These are phyloP conservation scores for Montipora foliosa DNA, from an alignment of 64 coral and sea anemone genomes.

Conservation along the genomic window DNA sequence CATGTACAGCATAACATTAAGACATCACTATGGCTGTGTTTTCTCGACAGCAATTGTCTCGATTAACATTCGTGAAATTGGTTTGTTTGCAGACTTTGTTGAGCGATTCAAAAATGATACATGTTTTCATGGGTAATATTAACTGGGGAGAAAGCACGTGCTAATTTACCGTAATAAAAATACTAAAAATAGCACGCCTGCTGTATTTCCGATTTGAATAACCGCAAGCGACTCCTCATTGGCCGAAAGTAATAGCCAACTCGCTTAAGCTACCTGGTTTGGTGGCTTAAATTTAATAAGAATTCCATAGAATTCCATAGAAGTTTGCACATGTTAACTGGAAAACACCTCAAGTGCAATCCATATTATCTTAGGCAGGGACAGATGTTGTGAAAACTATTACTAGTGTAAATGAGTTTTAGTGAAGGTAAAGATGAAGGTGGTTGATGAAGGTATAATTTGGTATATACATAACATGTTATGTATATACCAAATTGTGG, in stretches of 20 bases:
- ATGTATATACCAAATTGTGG: no score
- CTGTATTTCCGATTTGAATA: conserved; percentile 1
- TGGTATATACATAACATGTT: conserved; percentile 15
- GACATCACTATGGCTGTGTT: not conserved
- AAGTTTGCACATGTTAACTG: conserved; percentile 6
- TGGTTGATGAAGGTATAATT: conserved; percentile 13
- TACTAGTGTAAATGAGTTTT: conserved; percentile 3
- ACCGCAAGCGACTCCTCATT: no score
- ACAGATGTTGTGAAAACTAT: no score
- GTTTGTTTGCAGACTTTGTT: no score
- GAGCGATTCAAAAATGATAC: no score
- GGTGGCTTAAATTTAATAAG: not conserved
- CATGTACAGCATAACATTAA: conserved; percentile 12
- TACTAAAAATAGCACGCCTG: not conserved
- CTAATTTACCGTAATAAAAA: not conserved
- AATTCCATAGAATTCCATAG: conserved; percentile 14
- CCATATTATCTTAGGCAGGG: no score
- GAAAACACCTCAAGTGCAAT: not conserved
- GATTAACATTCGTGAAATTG: no score
- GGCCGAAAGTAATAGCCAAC: no score
- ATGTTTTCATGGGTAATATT: not conserved
- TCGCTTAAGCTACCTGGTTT: no score
- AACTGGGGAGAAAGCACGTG: not conserved
- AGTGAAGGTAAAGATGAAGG: conserved; percentile 17
- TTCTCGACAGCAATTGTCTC: no score